phyloP scores from a whole-genome alignment of 2,113 vertebrate species.

The Gymnobelideus leadbeateri region DNA sequence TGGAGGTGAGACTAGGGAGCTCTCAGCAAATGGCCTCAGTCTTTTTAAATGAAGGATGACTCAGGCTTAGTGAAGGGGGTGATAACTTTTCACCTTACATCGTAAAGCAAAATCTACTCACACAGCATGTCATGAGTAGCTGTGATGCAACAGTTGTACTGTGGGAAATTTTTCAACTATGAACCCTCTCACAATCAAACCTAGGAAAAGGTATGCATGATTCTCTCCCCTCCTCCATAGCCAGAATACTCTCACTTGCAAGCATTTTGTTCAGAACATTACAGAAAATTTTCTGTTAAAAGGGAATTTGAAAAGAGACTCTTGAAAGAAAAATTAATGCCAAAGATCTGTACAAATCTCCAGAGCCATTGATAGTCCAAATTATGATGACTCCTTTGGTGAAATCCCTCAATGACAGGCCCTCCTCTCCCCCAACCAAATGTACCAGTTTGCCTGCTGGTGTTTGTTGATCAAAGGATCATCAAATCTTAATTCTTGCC shows the following conservation, averaged over 20 bases:
- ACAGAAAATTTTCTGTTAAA: background rate
- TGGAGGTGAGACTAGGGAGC: background rate
- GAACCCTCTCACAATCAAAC: background rate
- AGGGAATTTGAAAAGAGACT: background rate
- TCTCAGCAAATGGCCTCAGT: background rate
- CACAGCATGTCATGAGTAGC: background rate
- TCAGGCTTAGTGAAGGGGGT: background rate
- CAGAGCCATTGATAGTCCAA: background rate
- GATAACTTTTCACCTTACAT: background rate
- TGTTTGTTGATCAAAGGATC: background rate
- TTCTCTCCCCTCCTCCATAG: background rate
- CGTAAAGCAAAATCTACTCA: background rate
- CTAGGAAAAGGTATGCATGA: background rate
- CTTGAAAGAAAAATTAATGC: background rate
- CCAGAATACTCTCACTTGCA: background rate
- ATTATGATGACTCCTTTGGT: background rate
- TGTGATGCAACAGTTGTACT: background rate
- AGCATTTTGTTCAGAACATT: background rate
- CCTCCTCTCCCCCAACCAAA: background rate
- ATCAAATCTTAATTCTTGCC: background rate
- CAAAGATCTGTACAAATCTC: background rate
- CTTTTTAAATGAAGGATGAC: background rate
- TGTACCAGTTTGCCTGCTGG: background rate
- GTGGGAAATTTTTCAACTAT: background rate
- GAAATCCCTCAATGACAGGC: background rate